Evolutionary conservation across 2,113 vertebrate species (phyloP), one percentile per base, ranked within the genome.

Genomic region (Pithys albifrons): DNA sequence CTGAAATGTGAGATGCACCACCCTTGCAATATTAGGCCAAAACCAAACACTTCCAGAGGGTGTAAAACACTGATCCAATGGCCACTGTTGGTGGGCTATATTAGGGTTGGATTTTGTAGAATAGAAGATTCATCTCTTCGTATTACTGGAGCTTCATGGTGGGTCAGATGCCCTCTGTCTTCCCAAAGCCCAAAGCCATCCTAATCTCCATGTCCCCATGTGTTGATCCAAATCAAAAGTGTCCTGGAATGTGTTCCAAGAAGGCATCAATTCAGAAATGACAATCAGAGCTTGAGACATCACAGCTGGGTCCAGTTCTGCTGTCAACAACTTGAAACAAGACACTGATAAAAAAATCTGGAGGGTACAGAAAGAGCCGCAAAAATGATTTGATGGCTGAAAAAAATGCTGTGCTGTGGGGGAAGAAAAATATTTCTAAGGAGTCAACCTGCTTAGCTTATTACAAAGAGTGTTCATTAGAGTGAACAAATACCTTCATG

Each of bases 11-110:
- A 82, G 22, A 37, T 52, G 19, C 19, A 69, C 4, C 23, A 17
- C 1, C 0, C 48, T 48, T 71, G 14, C 23, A 31, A 2, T 11
- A 29, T 67, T 73, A 66, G 10, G 31, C 25, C n/a, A 73, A 89
- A 73, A 0, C 5, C 2, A 43, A 54, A 12, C 7, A 23, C 5
- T 86, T 82, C 14, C 14, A 64, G 6, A 27, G 2, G 6, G 5
- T n/a, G 3, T 33, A 71, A 66, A 81, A 2, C 64, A 33, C 28
- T 28, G 7, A 19, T 41, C 9, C 25, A 29, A 24, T 20, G 12
- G 39, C 14, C 14, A 27, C 19, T 14, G 6, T 1, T 45, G 12
- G 27, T 1, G 1, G 12, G 11, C 7, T 35, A 2, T 7, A 13
- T 49, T 39, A 39, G 8, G 35, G 10, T 20, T 51, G 18, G 17